Conservation (phyloP, 2,113 vertebrate genomes). For the Campylorhamphus procurvoides region DNA sequence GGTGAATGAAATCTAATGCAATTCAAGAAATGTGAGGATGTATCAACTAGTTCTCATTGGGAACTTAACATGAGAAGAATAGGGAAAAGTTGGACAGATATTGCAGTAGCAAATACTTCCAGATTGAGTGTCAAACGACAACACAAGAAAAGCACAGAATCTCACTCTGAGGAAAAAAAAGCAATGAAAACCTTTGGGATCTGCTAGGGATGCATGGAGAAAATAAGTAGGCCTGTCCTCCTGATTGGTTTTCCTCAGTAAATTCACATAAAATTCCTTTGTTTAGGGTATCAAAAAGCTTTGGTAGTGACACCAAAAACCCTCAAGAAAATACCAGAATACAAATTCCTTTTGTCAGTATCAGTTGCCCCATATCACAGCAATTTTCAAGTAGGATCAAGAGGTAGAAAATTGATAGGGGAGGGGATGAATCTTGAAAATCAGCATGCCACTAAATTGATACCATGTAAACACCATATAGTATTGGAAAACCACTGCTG, state of each 20-base stretch:
- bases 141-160: neutral
- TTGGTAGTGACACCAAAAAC: neutral
- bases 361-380: slow-evolving; percentile 26
- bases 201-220: neutral
- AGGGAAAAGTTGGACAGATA: neutral
- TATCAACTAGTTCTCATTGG: neutral
- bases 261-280: neutral
- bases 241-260: neutral
- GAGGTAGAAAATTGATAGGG: slow-evolving; percentile 70
- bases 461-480: slow-evolving; percentile 77
- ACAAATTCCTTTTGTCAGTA: neutral
- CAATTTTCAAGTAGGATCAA: slow-evolving; percentile 63
- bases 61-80: neutral
- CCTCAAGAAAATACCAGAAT: neutral
- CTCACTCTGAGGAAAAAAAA: neutral
- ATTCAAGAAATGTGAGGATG: neutral
- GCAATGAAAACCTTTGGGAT: neutral
- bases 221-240: neutral
- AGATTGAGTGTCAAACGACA: neutral
- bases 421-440: slow-evolving; percentile 72
- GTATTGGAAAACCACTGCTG: slow-evolving; percentile 81
- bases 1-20: neutral
- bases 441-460: slow-evolving; percentile 80
- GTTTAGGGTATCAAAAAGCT: neutral
- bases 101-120: neutral